Base-by-base conservation (phyloP, 2,113 vertebrate genomes). In the Cygnus buccinator region DNA sequence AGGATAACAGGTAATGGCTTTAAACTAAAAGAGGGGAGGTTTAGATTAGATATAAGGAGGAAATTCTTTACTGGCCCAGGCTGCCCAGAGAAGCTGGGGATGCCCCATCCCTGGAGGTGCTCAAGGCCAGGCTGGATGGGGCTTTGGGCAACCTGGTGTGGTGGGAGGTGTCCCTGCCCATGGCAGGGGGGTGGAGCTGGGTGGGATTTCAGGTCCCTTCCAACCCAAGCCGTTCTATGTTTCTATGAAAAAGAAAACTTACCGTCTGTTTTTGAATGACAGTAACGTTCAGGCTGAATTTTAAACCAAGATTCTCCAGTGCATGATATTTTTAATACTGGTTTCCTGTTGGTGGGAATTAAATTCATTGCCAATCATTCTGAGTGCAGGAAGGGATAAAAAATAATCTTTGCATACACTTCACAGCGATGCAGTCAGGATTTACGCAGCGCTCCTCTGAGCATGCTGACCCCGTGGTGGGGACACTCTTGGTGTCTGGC, bases 381-480 rank as follows among this genome's bases (percentile, higher is more conserved):
- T 48, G 57, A 35, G 33, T 37, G 20, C 33, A 62, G 43, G 74
- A 62, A 62, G 50, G 44, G 21, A 61, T 43, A 43, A 25, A 31
- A 31, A 48, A 14, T 19, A 61, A 28, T 31, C 10, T 50, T 39
- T 48, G n/a, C 33, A 48, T 52, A 35, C 26, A 29, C 28, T 16
- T 52, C 33, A 17, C 33, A 17, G 19, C 58, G 16, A 61, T 35
- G 20, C 43, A 50, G 19, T 63, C 54, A 59, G 67, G 50, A 29
- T 87, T 74, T 78, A 37, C 31, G n/a, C n/a, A 84, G 29, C 1
- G 0, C 59, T 87, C 57, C 13, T 90, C 26, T 1, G 2, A 65
- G 26, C 0, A 0, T 65, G 39, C 31, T 63, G 59, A 48, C 77
- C 37, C 58, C 0, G 0, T 54, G n/a, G 18, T 37, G 71, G 23